phyloP scores from a whole-genome alignment of 2,797 vertebrate genomes.

The Tarsius wallacei region DNA sequence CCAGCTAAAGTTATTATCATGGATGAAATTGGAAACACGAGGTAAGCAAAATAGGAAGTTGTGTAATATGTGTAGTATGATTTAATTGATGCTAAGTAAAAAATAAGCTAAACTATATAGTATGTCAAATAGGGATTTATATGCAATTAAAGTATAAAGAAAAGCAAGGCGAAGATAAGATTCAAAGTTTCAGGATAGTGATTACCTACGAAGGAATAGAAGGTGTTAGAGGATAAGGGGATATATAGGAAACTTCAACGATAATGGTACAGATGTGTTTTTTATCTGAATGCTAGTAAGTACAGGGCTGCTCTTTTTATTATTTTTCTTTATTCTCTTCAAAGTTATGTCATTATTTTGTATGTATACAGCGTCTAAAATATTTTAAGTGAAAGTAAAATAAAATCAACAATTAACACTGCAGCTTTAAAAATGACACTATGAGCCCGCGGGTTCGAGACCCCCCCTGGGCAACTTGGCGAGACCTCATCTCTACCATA shows the following conservation, averaged over 20 bases:
- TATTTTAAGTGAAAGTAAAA: conserved; percentile 40
- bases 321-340: neutral
- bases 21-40: neutral
- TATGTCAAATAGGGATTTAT: neutral
- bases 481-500: neutral
- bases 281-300: neutral
- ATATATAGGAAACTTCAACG: neutral
- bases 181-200: neutral
- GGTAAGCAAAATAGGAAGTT: conserved; percentile 14
- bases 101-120: neutral
- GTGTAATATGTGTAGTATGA: neutral
- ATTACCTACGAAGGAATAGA: neutral
- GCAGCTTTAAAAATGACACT: neutral
- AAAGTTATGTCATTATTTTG: neutral
- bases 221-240: neutral
- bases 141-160: neutral
- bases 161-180: neutral
- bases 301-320: neutral
- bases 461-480: neutral
- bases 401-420: neutral
- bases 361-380: neutral
- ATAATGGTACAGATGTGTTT: neutral
- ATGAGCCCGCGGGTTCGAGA: neutral
- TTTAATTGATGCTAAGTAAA: conserved; percentile 51
- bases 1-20: neutral